These are phyloP conservation scores for Bemisia tabaci DNA, from an alignment of 1,140 invertebrate genomes.

Conservation along the genomic window DNA sequence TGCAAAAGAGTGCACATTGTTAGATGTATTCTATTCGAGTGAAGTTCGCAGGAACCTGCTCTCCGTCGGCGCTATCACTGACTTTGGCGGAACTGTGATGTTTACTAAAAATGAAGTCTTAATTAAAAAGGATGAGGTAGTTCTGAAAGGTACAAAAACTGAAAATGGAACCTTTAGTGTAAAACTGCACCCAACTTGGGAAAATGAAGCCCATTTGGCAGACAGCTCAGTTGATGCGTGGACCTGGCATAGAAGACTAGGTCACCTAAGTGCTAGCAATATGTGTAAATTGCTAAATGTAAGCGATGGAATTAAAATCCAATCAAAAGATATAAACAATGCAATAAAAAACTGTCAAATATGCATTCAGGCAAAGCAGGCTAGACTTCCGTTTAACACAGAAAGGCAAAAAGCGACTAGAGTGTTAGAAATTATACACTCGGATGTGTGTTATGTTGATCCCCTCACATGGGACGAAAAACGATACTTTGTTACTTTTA, in stretches of 20 bases:
- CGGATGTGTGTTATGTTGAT: slow-evolving; percentile 24
- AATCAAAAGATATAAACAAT: background rate
- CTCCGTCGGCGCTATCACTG: background rate
- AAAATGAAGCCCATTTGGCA: background rate
- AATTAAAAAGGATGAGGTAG: background rate
- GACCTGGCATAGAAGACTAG: background rate
- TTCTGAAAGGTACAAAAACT: background rate
- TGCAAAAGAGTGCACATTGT: no score
- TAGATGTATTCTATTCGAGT: no score
- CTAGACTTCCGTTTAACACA: slow-evolving; percentile 18
- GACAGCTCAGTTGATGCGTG: background rate
- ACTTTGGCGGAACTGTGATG: background rate
- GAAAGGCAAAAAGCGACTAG: slow-evolving; percentile 16
- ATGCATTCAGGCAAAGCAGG: slow-evolving; percentile 5
- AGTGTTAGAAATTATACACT: slow-evolving; percentile 26
- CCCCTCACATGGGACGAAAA: slow-evolving; percentile 23
- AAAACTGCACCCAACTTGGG: background rate
- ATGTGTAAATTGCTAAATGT: background rate
- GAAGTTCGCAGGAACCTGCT: background rate
- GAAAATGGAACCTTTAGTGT: background rate
- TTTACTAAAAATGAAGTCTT: background rate
- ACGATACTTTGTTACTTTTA: slow-evolving; percentile 28
- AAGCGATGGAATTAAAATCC: background rate
- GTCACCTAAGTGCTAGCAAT: background rate
- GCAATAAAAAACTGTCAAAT: background rate